A percentile compares a stretch with the other conserved stretches of the same genome.
Conservation (phyloP, 1,140 invertebrate genomes). For the Dysdera silvatica region DNA sequence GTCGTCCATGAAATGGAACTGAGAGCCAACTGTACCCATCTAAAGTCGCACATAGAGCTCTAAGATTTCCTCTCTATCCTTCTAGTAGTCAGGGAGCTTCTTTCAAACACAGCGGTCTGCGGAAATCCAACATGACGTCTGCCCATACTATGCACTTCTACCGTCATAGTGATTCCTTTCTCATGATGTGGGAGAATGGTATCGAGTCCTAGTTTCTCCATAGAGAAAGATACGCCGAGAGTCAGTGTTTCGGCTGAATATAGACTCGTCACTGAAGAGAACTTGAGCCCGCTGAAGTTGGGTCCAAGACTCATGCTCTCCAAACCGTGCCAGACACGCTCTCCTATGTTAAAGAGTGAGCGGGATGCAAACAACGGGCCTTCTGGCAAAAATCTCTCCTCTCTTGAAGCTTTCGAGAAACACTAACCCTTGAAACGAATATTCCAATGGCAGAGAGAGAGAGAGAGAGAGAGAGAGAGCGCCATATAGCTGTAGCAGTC, state of each 20-base stretch:
- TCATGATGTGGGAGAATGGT: too few relatives aligned
- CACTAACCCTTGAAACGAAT: neutral
- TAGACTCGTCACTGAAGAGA: conserved; percentile 1
- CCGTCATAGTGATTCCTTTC: neutral
- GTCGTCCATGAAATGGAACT: neutral
- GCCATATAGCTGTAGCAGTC: neutral
- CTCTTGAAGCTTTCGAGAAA: neutral
- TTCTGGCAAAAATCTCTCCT: neutral
- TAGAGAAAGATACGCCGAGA: neutral
- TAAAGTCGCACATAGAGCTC: too few relatives aligned
- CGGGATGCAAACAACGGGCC: neutral
- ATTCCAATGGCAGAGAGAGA: neutral
- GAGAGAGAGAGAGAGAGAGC: neutral
- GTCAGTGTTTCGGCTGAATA: conserved; percentile 2
- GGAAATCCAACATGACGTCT: neutral
- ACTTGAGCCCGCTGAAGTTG: neutral
- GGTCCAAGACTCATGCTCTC: neutral
- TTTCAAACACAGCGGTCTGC: conserved; percentile 1
- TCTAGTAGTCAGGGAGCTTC: neutral
- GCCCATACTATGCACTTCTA: neutral
- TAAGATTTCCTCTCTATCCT: too few relatives aligned
- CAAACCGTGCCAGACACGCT: neutral
- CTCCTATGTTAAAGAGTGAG: neutral
- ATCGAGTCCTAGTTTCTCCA: neutral
- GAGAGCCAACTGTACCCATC: neutral